Evolutionary conservation across 2,888 invertebrate species (phyloP).

Genomic region (Copidosoma aretas): DNA sequence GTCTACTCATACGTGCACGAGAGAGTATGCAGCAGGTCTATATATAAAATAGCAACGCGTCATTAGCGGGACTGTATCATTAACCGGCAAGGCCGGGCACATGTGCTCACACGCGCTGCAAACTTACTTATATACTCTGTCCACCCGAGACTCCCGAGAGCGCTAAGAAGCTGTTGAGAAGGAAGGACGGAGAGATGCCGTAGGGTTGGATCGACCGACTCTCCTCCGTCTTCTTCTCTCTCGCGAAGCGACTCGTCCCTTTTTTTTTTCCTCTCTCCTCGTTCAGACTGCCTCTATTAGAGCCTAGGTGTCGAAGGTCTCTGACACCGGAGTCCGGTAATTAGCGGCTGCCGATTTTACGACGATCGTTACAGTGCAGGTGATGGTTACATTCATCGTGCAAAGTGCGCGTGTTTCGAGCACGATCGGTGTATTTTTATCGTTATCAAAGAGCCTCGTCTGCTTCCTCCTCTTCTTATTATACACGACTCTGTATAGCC

Average conservation of each 20-base stretch:
- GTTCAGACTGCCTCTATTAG: background rate
- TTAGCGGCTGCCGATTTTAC: background rate
- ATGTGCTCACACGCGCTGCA: background rate
- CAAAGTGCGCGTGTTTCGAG: no score
- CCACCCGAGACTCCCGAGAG: constrained; percentile 7
- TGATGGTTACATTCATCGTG: background rate
- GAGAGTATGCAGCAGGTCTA: constrained; percentile 44
- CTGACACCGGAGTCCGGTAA: background rate
- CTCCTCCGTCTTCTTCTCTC: background rate
- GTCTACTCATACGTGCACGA: constrained; percentile 12
- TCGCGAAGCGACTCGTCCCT: background rate
- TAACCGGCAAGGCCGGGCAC: constrained; percentile 57
- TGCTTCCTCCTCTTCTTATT: no score
- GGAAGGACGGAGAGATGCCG: background rate
- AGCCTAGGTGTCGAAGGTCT: background rate
- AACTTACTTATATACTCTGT: no score
- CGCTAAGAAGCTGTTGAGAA: background rate
- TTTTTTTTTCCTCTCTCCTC: background rate
- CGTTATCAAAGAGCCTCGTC: background rate
- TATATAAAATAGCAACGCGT: constrained; percentile 52
- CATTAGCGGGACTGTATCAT: constrained; percentile 62
- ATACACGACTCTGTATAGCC: no score
- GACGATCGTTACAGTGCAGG: background rate
- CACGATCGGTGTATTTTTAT: background rate
- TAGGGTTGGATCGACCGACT: background rate